Percentiles rank a stretch among this genome's conserved stretches.
These are phyloP conservation scores for Eutolmus rufibarbis DNA, from an alignment of 2,888 invertebrate species.

Conservation along the genomic window DNA sequence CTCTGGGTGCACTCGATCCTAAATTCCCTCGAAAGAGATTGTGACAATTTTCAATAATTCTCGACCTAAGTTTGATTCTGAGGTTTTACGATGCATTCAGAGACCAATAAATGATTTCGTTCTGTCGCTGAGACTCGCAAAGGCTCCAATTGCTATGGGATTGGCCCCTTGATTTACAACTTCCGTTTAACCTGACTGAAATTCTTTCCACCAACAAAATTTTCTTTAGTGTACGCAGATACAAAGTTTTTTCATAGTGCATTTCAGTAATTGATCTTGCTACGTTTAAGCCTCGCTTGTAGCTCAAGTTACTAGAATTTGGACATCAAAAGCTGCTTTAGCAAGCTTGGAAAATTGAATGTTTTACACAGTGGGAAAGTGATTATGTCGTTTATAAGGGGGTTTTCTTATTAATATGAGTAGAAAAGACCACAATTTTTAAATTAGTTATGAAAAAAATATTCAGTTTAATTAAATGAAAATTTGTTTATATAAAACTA, in stretches of 20 bases:
- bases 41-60: constrained; percentile 38
- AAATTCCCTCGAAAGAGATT: not conserved
- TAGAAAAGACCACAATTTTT: no score
- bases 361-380: not conserved
- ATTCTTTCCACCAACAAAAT: not conserved
- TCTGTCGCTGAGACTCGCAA: not conserved
- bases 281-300: not conserved
- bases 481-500: no score
- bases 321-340: not conserved
- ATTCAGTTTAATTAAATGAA: no score
- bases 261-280: not conserved
- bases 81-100: constrained; percentile 35
- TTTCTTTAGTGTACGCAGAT: not conserved
- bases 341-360: not conserved
- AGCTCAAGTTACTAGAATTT: not conserved
- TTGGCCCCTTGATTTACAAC: constrained; percentile 38
- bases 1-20: not conserved
- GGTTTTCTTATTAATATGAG: no score
- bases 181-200: not conserved
- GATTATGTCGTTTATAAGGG: no score
- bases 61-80: constrained; percentile 2
- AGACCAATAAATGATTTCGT: not conserved
- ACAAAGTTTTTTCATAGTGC: not conserved
- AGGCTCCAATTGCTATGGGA: not conserved
- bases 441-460: no score